Evolutionary conservation across 2,888 invertebrate genomes (phyloP), one percentile per base, ranked within the genome.

Genomic region (Galeopsomyia nigrocyanea): DNA sequence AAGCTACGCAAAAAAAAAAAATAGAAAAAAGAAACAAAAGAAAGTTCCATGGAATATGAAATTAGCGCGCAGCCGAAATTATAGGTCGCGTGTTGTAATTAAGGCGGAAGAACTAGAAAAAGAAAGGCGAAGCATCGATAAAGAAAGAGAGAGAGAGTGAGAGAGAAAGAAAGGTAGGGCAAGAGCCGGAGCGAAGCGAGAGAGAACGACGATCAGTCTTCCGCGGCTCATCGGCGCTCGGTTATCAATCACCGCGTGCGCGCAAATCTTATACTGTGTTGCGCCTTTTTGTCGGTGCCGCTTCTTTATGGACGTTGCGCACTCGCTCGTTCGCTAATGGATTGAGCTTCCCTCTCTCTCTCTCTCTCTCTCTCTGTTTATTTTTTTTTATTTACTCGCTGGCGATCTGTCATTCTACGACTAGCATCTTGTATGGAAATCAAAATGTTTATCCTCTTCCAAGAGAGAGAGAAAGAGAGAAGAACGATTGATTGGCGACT

Each of bases 201-300:
- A 55, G 56, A 22, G 21, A 56, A 56, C 17, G 21, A 53, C 70
- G 53, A 71, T 71, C 65, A 65, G 60, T 71, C 65, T 71, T 71
- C 49, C 49, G 16, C 64, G 70, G 70, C 26, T 71, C 70, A 71
- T 71, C 55, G 65, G 56, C 61, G 56, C 10, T 61, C 19, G 55
- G 49, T 66, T 56, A 66, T 71, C 66, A 66, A 71, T 71, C 66
- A 71, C 66, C 17, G 6, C 26, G 21, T 22, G 22, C 56, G 22
- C 56, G 56, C 56, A 70, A 74, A 74, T 74, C 74, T 55, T 47
- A 26, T 46, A n/a, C 60, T 50, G 50, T 22, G 46, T 31, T 65
- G 66, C 49, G 16, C 39, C 66, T 46, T 71, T 61, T 46, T 66
- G 47, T 19, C 26, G 7, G 26, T 50, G 21, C n/a, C 46, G 17